Percentiles rank a stretch among this genome's conserved stretches.
These are phyloP conservation scores for Bradypodion ventrale DNA, from an alignment of 2,797 vertebrate species.

Conservation along the genomic window DNA sequence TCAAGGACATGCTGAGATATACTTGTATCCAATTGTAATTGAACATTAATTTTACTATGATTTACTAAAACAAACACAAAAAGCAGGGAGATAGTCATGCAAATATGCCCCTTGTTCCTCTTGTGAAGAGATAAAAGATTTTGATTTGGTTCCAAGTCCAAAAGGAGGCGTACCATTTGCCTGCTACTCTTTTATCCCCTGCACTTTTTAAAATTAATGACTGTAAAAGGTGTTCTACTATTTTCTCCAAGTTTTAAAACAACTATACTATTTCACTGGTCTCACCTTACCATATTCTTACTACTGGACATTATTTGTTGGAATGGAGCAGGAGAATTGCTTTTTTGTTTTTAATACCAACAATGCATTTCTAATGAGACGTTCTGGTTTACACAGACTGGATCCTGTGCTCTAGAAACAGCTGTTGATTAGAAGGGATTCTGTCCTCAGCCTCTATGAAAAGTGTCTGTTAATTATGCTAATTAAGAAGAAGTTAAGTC, in stretches of 20 bases:
- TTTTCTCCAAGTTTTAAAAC: not conserved
- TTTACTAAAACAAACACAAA: not conserved
- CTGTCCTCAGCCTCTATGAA: not conserved
- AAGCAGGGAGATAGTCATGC: not conserved
- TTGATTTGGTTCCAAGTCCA: not conserved
- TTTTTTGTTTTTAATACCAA: not conserved
- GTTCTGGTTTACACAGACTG: not conserved
- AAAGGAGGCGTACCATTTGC: not conserved
- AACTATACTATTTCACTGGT: not conserved
- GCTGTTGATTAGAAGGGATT: not conserved
- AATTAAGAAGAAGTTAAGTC: not conserved
- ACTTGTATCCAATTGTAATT: no score
- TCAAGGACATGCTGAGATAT: no score
- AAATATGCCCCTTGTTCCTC: not conserved
- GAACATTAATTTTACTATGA: no score
- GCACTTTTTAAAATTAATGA: not conserved
- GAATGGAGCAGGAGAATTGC: no score
- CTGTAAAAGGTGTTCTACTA: not conserved
- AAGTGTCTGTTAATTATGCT: not conserved
- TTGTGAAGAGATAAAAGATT: not conserved
- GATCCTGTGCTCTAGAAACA: not conserved
- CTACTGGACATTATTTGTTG: not conserved
- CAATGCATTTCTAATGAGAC: not conserved
- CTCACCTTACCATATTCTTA: not conserved
- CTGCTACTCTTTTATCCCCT: not conserved